Conservation (phyloP, 2,113 vertebrate genomes). For the Rhea pennata region DNA sequence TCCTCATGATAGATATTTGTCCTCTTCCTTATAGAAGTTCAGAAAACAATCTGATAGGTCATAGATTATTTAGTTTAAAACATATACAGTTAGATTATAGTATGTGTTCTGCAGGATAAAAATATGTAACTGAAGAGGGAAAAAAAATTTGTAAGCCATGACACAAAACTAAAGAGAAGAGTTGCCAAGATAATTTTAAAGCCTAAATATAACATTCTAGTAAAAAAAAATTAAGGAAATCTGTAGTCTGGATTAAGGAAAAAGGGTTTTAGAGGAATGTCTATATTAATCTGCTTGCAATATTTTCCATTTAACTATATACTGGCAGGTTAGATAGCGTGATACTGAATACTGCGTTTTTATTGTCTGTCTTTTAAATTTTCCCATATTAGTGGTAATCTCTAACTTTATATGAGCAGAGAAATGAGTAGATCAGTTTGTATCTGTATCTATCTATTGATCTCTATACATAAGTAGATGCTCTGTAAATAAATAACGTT, state of each 20-base stretch:
- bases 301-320: not conserved
- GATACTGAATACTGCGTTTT: constrained; percentile 8
- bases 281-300: not conserved
- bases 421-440: not conserved
- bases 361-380: not conserved
- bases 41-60: constrained; percentile 65
- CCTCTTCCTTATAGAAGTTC: constrained; percentile 66
- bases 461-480: not conserved
- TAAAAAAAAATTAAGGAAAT: not conserved
- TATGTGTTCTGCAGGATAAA: not conserved
- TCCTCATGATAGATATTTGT: constrained; percentile 68
- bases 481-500: no score
- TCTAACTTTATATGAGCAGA: not conserved
- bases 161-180: not conserved
- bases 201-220: not conserved
- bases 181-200: not conserved
- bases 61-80: constrained; percentile 38
- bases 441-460: not conserved
- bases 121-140: not conserved
- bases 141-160: not conserved
- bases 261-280: not conserved
- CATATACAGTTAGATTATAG: not conserved
- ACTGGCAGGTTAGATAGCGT: not conserved
- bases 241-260: not conserved
- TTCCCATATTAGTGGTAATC: not conserved